Percentiles rank a stretch among this genome's conserved stretches.
Evolutionary conservation across 1,140 invertebrate genomes (phyloP).

Genomic region (Zaprionus africanus): DNA sequence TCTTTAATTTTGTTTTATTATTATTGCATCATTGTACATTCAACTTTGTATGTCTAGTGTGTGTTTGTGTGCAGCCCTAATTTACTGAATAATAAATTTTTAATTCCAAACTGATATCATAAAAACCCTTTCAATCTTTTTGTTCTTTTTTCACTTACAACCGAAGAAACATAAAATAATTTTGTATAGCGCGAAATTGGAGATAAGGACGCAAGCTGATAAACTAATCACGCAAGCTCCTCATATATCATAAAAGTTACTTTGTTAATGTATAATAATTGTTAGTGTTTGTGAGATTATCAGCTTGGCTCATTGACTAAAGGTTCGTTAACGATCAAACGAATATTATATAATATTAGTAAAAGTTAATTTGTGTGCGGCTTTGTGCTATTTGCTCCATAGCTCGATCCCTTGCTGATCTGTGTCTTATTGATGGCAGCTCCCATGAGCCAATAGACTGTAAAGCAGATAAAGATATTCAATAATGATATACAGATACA

Average conservation of each 20-base stretch:
- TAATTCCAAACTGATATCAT: conserved; percentile 41
- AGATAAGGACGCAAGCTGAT: conserved; percentile 35
- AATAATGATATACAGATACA: background rate
- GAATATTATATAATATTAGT: conserved; percentile 43
- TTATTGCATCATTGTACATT: conserved; percentile 49
- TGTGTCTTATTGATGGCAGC: conserved; percentile 93
- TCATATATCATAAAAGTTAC: conserved; percentile 42
- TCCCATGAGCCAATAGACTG: conserved; percentile 91
- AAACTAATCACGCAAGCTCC: conserved; percentile 26
- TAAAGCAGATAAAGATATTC: conserved; percentile 71
- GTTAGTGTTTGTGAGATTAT: conserved; percentile 59
- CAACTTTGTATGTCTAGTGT: conserved; percentile 42
- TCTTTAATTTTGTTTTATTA: conserved; percentile 10
- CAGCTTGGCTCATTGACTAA: conserved; percentile 67
- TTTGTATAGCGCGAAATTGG: conserved; percentile 36
- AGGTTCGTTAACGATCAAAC: conserved; percentile 53
- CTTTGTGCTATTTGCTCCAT: conserved; percentile 86
- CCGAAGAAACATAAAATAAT: conserved; percentile 35
- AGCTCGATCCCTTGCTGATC: conserved; percentile 92
- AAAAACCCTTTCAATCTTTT: background rate
- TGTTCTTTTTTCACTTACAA: conserved; percentile 4
- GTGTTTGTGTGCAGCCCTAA: conserved; percentile 44
- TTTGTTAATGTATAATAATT: conserved; percentile 56
- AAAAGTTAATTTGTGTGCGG: conserved; percentile 68
- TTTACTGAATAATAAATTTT: conserved; percentile 37